Conservation (phyloP, 2,113 vertebrate genomes). For the Nanorana parkeri region DNA sequence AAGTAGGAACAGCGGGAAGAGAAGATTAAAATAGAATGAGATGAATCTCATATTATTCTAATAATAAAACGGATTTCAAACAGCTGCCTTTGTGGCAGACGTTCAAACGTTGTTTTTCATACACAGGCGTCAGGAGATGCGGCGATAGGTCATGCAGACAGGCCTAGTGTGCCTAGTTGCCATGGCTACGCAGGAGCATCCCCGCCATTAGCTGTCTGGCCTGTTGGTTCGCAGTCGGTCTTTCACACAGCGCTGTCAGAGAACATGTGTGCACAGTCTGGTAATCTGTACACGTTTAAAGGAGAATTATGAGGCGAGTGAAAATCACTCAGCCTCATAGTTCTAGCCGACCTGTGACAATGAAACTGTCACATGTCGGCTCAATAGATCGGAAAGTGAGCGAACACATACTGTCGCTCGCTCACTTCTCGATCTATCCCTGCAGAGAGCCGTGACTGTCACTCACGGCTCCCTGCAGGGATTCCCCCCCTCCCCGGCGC, state of each 20-base stretch:
- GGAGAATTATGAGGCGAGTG: no score
- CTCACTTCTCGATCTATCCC: no score
- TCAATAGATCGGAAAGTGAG: no score
- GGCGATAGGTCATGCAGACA: background rate
- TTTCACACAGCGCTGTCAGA: background rate
- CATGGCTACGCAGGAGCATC: slow-evolving; percentile 12
- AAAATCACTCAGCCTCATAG: no score
- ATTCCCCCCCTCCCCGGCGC: no score
- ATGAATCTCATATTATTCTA: background rate
- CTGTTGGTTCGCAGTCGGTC: background rate
- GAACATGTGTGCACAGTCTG: background rate
- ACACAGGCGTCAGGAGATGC: background rate
- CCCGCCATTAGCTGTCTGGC: slow-evolving; percentile 29
- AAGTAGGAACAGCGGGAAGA: background rate
- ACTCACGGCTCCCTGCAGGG: no score
- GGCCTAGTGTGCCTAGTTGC: slow-evolving; percentile 1
- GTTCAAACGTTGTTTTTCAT: background rate
- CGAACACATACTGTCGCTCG: no score
- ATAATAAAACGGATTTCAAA: background rate
- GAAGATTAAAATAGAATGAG: background rate
- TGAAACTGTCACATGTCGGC: no score
- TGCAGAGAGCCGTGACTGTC: no score
- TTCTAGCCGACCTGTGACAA: no score
- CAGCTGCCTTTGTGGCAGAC: background rate
- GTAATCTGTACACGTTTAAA: no score